Conservation (phyloP, 2,113 vertebrate genomes). For the Dasyurus viverrinus region DNA sequence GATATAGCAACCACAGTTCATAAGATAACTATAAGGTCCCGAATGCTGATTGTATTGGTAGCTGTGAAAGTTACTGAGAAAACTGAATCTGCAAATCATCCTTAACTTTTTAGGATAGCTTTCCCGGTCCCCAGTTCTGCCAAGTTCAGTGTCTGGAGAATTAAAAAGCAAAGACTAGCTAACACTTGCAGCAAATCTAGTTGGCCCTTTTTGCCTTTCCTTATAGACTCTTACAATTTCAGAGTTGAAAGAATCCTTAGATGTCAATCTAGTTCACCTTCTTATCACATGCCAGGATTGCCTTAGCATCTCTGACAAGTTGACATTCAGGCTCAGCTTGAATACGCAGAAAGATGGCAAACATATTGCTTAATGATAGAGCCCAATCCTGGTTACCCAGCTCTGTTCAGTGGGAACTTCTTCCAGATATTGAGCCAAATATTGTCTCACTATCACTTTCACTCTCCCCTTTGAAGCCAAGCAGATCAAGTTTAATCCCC, state of each 20-base stretch:
- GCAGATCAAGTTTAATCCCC: neutral
- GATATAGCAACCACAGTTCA: neutral
- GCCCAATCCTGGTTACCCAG: neutral
- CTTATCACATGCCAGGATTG: neutral
- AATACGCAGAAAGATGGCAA: neutral
- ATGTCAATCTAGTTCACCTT: neutral
- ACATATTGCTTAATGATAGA: neutral
- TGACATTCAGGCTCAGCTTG: neutral
- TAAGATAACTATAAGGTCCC: neutral
- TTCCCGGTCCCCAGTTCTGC: conserved; percentile 55
- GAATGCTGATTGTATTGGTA: conserved; percentile 41
- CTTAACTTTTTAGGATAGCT: conserved; percentile 68
- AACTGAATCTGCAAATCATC: conserved; percentile 29
- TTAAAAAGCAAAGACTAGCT: conserved; percentile 58
- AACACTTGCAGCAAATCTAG: neutral
- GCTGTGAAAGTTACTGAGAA: conserved; percentile 51
- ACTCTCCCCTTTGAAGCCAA: neutral
- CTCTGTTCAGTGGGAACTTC: neutral
- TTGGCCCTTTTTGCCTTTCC: neutral
- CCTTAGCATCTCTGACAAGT: neutral
- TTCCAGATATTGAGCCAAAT: neutral
- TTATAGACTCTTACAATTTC: neutral
- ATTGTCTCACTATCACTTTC: neutral
- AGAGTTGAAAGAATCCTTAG: neutral
- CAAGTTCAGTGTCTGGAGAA: conserved; percentile 43